These are phyloP conservation scores for Brachionus paranguensis DNA, from an alignment of 1,140 invertebrate genomes.

Conservation along the genomic window DNA sequence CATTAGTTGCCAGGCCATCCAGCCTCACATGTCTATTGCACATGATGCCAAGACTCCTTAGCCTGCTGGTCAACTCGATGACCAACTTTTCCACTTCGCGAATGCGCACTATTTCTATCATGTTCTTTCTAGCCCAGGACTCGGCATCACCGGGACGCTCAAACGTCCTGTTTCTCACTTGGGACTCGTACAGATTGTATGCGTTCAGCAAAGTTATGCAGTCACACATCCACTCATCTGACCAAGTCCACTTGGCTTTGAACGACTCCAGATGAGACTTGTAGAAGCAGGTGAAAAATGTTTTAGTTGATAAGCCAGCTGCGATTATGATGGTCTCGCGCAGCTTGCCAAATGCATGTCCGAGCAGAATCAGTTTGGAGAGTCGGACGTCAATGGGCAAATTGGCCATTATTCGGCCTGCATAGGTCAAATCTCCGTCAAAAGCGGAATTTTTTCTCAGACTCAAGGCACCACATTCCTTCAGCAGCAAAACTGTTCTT, in stretches of 20 bases:
- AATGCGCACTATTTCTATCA: conserved; percentile 22
- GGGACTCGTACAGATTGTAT: conserved; percentile 62
- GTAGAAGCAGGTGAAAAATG: conserved; percentile 71
- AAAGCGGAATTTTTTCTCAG: neutral
- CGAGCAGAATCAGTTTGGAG: conserved; percentile 77
- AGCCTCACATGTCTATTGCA: neutral
- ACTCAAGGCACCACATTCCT: conserved; percentile 64
- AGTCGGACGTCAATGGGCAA: conserved; percentile 76
- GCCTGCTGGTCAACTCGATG: neutral
- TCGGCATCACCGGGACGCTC: neutral
- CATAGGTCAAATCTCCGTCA: conserved; percentile 84
- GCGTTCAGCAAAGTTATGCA: conserved; percentile 73
- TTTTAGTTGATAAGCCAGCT: conserved; percentile 72
- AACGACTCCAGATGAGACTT: conserved; percentile 67
- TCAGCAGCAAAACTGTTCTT: conserved; percentile 71
- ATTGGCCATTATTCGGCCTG: conserved; percentile 73
- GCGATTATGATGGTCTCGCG: conserved; percentile 54
- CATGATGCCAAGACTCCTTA: neutral
- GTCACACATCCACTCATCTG: conserved; percentile 69
- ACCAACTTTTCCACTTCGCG: conserved; percentile 24
- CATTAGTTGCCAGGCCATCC: neutral
- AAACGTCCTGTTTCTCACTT: neutral
- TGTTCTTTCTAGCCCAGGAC: neutral
- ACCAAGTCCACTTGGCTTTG: conserved; percentile 49
- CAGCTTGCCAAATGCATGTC: conserved; percentile 72